A percentile compares a stretch with the other conserved stretches of the same genome.
Conservation (phyloP, 37 sponge, comb jelly and placozoan genomes). For the Mnemiopsis leidyi region DNA sequence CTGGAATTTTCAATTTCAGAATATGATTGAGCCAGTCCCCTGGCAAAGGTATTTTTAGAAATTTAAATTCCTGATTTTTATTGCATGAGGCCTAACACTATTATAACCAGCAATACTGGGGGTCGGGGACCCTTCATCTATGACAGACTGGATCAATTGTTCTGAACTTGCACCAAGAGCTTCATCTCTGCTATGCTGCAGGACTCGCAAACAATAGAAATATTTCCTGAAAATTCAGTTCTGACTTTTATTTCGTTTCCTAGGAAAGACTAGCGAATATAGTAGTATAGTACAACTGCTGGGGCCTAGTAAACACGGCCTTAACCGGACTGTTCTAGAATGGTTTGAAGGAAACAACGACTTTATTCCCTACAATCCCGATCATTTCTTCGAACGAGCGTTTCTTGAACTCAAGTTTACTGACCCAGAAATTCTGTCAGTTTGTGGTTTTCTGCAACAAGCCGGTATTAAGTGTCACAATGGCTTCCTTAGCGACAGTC, state of each 20-base stretch:
- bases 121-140: too few relatives aligned
- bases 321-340: background rate
- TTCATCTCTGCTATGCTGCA: too few relatives aligned
- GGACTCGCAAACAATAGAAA: too few relatives aligned
- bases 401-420: background rate
- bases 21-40: too few relatives aligned
- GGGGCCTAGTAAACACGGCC: background rate
- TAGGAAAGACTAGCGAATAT: background rate
- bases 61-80: too few relatives aligned
- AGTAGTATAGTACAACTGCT: background rate
- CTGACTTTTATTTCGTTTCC: background rate
- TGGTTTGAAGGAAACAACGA: background rate
- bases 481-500: background rate
- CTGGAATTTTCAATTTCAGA: too few relatives aligned
- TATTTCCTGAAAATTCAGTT: too few relatives aligned
- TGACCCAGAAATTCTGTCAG: background rate
- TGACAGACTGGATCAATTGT: too few relatives aligned
- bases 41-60: too few relatives aligned
- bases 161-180: too few relatives aligned
- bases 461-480: constrained; percentile 4
- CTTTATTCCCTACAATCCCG: background rate
- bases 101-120: too few relatives aligned
- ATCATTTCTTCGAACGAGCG: constrained; percentile 2
- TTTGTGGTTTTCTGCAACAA: background rate
- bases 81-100: too few relatives aligned